A percentile compares a stretch with the other conserved stretches of the same genome.
phyloP scores from a whole-genome alignment of 64 coral and sea anemone genomes.

The Montipora capricornis region DNA sequence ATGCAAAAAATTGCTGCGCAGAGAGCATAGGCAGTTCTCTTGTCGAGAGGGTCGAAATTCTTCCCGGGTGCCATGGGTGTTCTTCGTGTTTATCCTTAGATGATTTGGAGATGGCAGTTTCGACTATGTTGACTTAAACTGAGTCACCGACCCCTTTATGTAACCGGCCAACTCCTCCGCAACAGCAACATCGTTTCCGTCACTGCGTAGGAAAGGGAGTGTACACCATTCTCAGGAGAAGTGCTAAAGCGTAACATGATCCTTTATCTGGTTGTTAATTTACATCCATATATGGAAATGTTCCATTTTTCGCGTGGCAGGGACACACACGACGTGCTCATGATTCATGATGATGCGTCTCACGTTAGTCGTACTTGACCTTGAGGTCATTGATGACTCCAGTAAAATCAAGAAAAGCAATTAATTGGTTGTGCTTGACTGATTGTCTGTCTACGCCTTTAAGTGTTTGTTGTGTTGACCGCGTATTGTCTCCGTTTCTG shows the following conservation, averaged over 20 bases:
- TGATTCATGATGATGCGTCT: not conserved
- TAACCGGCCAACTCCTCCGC: not conserved
- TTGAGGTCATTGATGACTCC: not conserved
- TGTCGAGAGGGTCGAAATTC: not conserved
- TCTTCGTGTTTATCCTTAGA: not conserved
- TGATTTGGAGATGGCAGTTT: not conserved
- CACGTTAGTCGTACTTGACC: not conserved
- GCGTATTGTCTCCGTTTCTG: not conserved
- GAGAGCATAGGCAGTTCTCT: not conserved
- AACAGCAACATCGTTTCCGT: too few species aligned
- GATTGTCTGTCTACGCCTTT: not conserved
- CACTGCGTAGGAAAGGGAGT: not conserved
- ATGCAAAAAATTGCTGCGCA: not conserved
- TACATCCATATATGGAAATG: conserved; percentile 24
- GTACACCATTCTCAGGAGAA: not conserved
- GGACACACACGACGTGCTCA: not conserved
- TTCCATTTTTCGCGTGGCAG: not conserved
- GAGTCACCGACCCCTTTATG: not conserved
- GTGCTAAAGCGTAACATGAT: not conserved
- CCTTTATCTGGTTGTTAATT: not conserved
- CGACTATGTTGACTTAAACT: not conserved
- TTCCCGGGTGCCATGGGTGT: not conserved
- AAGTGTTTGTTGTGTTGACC: not conserved
- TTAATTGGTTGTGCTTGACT: not conserved
- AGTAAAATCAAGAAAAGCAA: not conserved